Evolutionary conservation across 2,888 invertebrate species (phyloP), one percentile per base, ranked within the genome.

Genomic region (Crocallis elinguaria): DNA sequence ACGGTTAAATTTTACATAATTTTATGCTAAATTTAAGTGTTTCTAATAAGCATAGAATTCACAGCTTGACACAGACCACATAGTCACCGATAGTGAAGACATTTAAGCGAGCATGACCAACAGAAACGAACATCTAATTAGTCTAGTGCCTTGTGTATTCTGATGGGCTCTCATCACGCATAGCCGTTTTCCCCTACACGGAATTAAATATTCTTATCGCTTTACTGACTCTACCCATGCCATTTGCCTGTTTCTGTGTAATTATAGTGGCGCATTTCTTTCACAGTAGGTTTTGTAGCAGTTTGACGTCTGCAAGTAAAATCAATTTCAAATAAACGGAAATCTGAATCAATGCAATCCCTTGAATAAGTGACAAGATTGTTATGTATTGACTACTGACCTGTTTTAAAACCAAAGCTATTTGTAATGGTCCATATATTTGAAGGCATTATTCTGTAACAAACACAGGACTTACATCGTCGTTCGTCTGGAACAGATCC

Each of bases 131-230:
- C 45, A 41, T 1, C 32, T 51, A 50, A 61, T 61, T 49, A 59
- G 29, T n/a, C 11, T 27, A 54, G 39, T 55, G 12, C 42, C 27
- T 49, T 51, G 57, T 49, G 44, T 46, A 39, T 39, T 37, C 35
- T 45, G 49, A 57, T 57, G 48, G 49, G 49, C 43, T 45, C 38
- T 35, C 42, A 39, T 30, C 64, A 62, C 60, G 64, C 60, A 52
- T 38, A n/a, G 33, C 51, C 32, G 57, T 51, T 62, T 57, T 53
- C 60, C 59, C 51, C 36, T 43, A 52, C 59, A 49, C 61, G 49
- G 55, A 54, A 54, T 60, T 60, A 60, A 43, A 45, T 54, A 62
- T 58, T 60, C 49, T n/a, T 41, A 54, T 45, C 29, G 54, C 54
- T 52, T 52, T 42, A 37, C 37, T 13, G 6, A 13, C 51, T 21